These are phyloP conservation scores for Anadara kagoshimensis DNA, from an alignment of 1,140 invertebrate genomes.

Conservation along the genomic window DNA sequence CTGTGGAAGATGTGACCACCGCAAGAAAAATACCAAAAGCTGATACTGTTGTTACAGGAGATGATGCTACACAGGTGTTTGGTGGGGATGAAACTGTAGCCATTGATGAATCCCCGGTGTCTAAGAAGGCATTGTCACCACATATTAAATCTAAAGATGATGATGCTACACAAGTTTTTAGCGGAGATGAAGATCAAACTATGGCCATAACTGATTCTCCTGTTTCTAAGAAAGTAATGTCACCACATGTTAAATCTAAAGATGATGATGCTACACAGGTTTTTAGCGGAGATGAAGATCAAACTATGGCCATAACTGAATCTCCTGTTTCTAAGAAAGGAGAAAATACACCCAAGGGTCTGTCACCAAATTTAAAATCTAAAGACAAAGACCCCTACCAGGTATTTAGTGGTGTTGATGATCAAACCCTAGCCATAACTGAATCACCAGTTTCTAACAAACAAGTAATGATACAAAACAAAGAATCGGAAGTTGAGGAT, in stretches of 20 bases:
- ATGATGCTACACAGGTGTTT: constrained; percentile 43
- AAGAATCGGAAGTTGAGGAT: too few species aligned
- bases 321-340: background rate
- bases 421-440: too few species aligned
- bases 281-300: background rate
- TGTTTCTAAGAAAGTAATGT: background rate
- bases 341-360: background rate
- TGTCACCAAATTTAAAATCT: background rate
- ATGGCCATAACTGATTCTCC: background rate
- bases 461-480: too few species aligned
- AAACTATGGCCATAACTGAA: background rate
- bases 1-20: constrained; percentile 7
- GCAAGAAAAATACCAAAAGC: background rate
- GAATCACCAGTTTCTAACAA: too few species aligned
- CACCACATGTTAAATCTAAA: background rate
- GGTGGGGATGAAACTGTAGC: constrained; percentile 8
- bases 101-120: background rate
- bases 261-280: background rate
- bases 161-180: constrained; percentile 49
- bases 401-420: too few species aligned
- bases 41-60: background rate
- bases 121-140: constrained; percentile 14
- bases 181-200: background rate
- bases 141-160: constrained; percentile 14
- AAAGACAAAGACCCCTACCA: too few species aligned